Base-by-base conservation (phyloP, 1,140 invertebrate genomes). In the Oncopodura yosiiana region DNA sequence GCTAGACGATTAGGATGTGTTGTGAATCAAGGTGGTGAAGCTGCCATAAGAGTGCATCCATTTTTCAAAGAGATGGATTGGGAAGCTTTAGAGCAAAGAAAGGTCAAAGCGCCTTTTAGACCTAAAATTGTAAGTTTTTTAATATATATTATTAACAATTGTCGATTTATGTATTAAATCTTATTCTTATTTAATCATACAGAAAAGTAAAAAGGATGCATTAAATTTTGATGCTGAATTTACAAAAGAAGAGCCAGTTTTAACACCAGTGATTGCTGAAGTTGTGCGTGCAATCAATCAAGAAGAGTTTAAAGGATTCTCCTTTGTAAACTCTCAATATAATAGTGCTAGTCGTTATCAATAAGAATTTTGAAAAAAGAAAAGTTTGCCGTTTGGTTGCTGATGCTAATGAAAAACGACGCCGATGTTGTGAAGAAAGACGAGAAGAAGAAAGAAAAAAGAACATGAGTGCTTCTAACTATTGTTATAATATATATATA, bases 211-310 rank as follows among this genome's bases (percentile, higher is more conserved):
- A 75, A 89, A 89, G 68, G 95, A 99, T 74, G 93, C 93, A 38
- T 81, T 91, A 63, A 99, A 99, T 77, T 99, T 99, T 75, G 95
- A 99, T 74, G 82, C 93, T 12, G 95, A 99, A 77, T 99, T 99
- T 71, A 99, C 95, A 6, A 92, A 92, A 71, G 95, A 99, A 74
- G 94, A 98, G 64, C 94, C 95, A 4, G 80, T 86, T 18, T 75
- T 99, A 51, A 98, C 95, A 18, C 94, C 94, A 8, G 83, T 98
- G 36, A 85, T 92, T 64, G 74, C 81, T 27, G 89, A 94, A 66
- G 84, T 93, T 52, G 78, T 97, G 41, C 80, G 85, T 57, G 86
- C 86, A 60, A 97, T 98, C 67, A 97, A 96, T 76, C 90, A 95
- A 74, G 93, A 96, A 65, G 93, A 98, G 73, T 99, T 99, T 75